phyloP scores from a whole-genome alignment of 2,888 invertebrate species.

The Eulithis testata region DNA sequence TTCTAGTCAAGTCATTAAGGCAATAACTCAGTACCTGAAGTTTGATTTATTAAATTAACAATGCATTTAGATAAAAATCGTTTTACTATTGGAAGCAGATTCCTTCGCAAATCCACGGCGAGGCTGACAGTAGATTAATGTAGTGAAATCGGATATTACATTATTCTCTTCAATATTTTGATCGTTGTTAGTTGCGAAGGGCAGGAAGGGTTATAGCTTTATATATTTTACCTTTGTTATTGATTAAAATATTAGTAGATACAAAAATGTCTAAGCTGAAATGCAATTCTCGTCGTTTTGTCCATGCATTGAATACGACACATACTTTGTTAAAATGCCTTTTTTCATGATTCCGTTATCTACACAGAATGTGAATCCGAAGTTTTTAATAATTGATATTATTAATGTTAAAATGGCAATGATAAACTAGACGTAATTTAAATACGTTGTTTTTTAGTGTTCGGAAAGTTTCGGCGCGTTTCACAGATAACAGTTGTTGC shows the following conservation, averaged over 20 bases:
- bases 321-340: constrained; percentile 43
- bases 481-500: constrained; percentile 67
- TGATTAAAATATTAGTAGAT: constrained; percentile 61
- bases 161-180: constrained; percentile 60
- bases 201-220: constrained; percentile 69
- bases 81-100: constrained; percentile 35
- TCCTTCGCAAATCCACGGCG: constrained; percentile 56
- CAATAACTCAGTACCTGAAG: constrained; percentile 29
- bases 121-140: constrained; percentile 54
- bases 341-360: constrained; percentile 52
- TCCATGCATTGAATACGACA: constrained; percentile 44
- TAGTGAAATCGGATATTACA: constrained; percentile 61
- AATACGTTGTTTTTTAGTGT: constrained; percentile 59
- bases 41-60: constrained; percentile 16
- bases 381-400: constrained; percentile 65
- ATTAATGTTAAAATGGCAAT: constrained; percentile 66
- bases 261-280: constrained; percentile 64
- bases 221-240: constrained; percentile 74
- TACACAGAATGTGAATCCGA: constrained; percentile 52
- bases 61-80: constrained; percentile 9
- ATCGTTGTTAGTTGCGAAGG: constrained; percentile 68
- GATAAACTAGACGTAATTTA: constrained; percentile 62
- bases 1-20: constrained; percentile 24
- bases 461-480: constrained; percentile 58
- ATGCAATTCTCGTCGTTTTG: constrained; percentile 53